phyloP scores from a whole-genome alignment of 2,888 invertebrate genomes.

The Belgica antarctica region DNA sequence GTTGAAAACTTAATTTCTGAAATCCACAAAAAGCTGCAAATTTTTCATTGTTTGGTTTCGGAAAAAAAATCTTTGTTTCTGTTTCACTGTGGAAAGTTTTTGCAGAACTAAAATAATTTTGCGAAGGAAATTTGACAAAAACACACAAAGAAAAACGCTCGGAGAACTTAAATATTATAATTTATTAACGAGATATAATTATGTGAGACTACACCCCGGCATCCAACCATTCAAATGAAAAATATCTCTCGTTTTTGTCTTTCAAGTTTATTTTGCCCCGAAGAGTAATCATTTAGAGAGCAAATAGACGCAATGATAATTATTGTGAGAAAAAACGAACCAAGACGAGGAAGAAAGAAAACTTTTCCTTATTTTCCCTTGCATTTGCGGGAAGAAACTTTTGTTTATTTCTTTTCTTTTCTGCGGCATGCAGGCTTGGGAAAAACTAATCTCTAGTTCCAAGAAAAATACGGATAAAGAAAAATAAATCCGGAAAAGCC shows the following conservation, averaged over 20 bases:
- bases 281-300: not conserved
- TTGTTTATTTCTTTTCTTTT: not conserved
- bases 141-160: constrained; percentile 11
- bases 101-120: not conserved
- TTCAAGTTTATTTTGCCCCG: not conserved
- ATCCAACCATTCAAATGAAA: not conserved
- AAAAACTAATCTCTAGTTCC: constrained; percentile 18
- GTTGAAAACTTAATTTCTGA: constrained; percentile 16
- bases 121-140: constrained; percentile 3
- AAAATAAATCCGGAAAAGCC: not conserved
- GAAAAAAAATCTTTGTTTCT: not conserved
- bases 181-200: constrained; percentile 30
- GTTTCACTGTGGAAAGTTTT: not conserved
- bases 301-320: constrained; percentile 22
- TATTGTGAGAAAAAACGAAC: not conserved
- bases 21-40: not conserved
- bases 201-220: not conserved
- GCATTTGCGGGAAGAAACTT: not conserved
- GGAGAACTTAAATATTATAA: constrained; percentile 4
- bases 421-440: not conserved
- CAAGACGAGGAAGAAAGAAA: constrained; percentile 12
- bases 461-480: not conserved
- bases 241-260: not conserved
- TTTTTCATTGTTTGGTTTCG: constrained; percentile 11
- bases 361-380: not conserved